A percentile compares a stretch with the other conserved stretches of the same genome.
Evolutionary conservation across 92 coral and sea anemone species (phyloP).

Genomic region (Scolanthus callimorphus): DNA sequence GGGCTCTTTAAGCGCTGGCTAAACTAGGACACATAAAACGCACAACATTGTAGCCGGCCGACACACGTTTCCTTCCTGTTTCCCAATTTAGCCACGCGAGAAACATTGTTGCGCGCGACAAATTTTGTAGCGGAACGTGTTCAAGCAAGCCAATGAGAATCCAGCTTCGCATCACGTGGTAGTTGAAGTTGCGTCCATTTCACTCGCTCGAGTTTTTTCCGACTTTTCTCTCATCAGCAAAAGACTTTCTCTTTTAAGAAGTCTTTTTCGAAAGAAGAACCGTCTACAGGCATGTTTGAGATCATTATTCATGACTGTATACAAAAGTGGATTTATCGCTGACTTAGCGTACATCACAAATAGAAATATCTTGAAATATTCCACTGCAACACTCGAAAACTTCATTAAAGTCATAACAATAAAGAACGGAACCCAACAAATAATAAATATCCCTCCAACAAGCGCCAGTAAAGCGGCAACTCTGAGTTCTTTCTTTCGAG

Average conservation of each 20-base stretch:
- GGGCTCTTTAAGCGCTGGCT: too few species aligned
- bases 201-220: not conserved
- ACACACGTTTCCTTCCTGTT: too few species aligned
- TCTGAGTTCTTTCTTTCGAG: conserved; percentile 74
- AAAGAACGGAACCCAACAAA: conserved; percentile 94
- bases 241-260: conserved; percentile 17
- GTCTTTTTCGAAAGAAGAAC: conserved; percentile 14
- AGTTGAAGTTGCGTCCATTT: too few species aligned
- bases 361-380: conserved; percentile 67
- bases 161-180: too few species aligned
- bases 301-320: conserved; percentile 78
- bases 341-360: conserved; percentile 91
- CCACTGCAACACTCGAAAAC: conserved; percentile 63
- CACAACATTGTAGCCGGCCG: too few species aligned
- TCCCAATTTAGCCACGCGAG: too few species aligned
- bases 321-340: conserved; percentile 81
- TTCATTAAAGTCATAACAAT: conserved; percentile 81
- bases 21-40: too few species aligned
- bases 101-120: too few species aligned
- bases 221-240: conserved; percentile 7
- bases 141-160: too few species aligned
- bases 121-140: too few species aligned
- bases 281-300: conserved; percentile 54
- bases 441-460: conserved; percentile 83
- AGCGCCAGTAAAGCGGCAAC: conserved; percentile 89